Evolutionary conservation across 1,140 invertebrate species (phyloP).

Genomic region (Magallana ariakensis): DNA sequence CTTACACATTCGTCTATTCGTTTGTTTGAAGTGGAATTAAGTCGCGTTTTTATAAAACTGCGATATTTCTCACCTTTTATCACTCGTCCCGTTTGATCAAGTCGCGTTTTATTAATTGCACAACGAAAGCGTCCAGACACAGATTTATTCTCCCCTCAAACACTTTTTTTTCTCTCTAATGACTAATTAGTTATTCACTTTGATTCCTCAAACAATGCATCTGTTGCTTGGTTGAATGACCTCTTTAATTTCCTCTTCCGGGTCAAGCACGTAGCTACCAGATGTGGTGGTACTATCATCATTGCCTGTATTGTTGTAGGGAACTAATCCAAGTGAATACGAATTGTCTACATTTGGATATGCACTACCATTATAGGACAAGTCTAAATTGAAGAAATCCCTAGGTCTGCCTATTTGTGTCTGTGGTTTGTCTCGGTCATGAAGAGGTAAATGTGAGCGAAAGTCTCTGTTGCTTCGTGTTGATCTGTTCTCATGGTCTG

Average conservation of each 20-base stretch:
- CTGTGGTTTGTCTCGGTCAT: conserved; percentile 10
- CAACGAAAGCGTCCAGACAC: background rate
- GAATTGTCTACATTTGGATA: background rate
- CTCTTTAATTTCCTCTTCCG: conserved; percentile 44
- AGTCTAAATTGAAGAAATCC: conserved; percentile 26
- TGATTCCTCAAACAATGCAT: conserved; percentile 45
- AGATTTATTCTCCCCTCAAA: background rate
- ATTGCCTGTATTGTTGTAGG: conserved; percentile 12
- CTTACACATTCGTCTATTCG: background rate
- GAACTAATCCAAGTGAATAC: conserved; percentile 7
- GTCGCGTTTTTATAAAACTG: conserved; percentile 19
- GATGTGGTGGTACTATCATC: conserved; percentile 50
- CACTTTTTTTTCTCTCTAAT: background rate
- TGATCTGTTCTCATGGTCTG: conserved; percentile 4
- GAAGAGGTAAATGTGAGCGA: background rate
- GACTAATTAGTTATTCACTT: conserved; percentile 24
- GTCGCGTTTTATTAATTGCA: background rate
- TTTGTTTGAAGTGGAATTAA: conserved; percentile 35
- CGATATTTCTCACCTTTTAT: conserved; percentile 31
- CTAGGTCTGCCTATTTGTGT: background rate
- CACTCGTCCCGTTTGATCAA: conserved; percentile 1
- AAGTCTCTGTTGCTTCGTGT: background rate
- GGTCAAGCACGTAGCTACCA: conserved; percentile 48
- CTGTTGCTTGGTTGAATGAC: conserved; percentile 43
- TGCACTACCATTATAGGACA: background rate